phyloP scores from a whole-genome alignment of 2,888 invertebrate genomes.

The Tenthredo scrophulariae region DNA sequence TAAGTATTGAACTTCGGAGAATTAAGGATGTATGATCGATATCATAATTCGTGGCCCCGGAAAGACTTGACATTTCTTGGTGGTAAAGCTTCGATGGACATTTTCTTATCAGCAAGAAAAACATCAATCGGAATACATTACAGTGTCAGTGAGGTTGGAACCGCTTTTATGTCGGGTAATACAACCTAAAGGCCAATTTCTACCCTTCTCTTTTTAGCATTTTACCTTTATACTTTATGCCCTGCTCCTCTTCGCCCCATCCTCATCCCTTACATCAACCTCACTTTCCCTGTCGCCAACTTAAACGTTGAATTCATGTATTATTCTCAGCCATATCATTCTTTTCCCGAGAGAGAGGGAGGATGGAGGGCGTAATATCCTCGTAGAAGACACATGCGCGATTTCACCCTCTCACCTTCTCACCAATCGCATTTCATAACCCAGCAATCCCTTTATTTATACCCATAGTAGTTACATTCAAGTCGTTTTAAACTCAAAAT shows the following conservation, averaged over 20 bases:
- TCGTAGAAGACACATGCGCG: constrained; percentile 39
- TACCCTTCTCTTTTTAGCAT: constrained; percentile 59
- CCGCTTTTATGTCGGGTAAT: constrained; percentile 60
- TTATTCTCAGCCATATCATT: constrained; percentile 47
- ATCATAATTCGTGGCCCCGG: not conserved
- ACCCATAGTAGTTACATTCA: not conserved
- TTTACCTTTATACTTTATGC: constrained; percentile 57
- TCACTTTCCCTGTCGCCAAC: constrained; percentile 38
- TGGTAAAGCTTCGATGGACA: not conserved
- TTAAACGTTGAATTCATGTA: constrained; percentile 47
- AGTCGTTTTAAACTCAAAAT: not conserved
- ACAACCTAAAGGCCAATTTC: constrained; percentile 58
- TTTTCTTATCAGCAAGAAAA: constrained; percentile 52
- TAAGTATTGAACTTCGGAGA: not conserved
- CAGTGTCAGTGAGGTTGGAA: constrained; percentile 55
- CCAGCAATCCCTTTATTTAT: constrained; percentile 6
- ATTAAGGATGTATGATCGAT: not conserved
- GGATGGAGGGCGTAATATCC: constrained; percentile 14
- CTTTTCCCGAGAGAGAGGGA: not conserved
- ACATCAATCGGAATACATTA: constrained; percentile 66
- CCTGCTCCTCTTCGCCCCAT: constrained; percentile 1
- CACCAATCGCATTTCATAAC: constrained; percentile 24
- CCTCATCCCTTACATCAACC: not conserved
- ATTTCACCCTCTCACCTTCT: constrained; percentile 23
- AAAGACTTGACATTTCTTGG: not conserved